Percentiles rank a stretch among this genome's conserved stretches.
Conservation (phyloP, 2,797 vertebrate genomes). For the Gallinago nigripennis region DNA sequence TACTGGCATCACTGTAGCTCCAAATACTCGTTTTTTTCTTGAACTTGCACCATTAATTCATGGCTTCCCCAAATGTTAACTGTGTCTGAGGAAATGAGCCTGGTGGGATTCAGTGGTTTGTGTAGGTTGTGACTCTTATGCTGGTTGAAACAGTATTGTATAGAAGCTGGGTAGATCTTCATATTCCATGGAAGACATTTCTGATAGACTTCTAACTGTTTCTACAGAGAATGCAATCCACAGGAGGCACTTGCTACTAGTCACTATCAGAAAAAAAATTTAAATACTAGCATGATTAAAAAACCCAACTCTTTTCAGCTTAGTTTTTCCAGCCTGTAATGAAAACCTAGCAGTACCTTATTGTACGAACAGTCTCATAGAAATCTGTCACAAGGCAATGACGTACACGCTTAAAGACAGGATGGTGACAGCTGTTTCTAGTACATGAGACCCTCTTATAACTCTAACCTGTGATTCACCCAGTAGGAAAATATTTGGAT, state of each 20-base stretch:
- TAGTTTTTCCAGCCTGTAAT: neutral
- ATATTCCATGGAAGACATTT: neutral
- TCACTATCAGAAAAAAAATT: neutral
- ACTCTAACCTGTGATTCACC: constrained; percentile 6
- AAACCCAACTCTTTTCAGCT: neutral
- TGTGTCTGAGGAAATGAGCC: neutral
- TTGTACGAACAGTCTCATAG: neutral
- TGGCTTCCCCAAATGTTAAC: neutral
- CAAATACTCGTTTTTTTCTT: neutral
- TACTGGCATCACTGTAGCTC: neutral
- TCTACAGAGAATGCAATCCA: neutral
- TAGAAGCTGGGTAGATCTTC: neutral
- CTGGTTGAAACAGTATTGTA: neutral
- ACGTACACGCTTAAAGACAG: neutral
- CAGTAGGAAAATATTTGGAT: constrained; percentile 4
- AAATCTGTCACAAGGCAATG: constrained; percentile 1
- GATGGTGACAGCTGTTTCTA: neutral
- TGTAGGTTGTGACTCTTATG: neutral
- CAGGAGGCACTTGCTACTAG: neutral
- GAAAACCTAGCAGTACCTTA: neutral
- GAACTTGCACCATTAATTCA: neutral
- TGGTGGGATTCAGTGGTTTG: neutral
- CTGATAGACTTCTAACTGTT: neutral
- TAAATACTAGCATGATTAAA: neutral
- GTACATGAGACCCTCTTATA: neutral